A percentile compares a stretch with the other conserved stretches of the same genome.
Conservation (phyloP, 2,113 vertebrate species). For the Dissostichus mawsoni region DNA sequence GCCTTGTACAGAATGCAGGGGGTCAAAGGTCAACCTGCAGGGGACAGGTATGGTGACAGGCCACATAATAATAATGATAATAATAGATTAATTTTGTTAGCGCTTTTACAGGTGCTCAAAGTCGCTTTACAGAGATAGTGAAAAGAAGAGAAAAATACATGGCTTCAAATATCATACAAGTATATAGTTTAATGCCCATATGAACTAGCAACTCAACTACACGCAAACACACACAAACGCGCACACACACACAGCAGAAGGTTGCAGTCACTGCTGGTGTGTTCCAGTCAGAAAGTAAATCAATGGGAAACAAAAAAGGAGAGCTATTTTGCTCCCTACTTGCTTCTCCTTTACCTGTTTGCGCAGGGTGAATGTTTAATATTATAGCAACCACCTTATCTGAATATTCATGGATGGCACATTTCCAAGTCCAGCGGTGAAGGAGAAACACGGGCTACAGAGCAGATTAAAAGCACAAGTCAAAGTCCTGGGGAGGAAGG, state of each 20-base stretch:
- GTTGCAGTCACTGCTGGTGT: slow-evolving; percentile 46
- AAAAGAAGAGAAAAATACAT: background rate
- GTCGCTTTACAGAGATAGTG: too few relatives aligned
- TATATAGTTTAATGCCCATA: slow-evolving; percentile 4
- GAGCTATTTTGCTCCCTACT: slow-evolving; percentile 5
- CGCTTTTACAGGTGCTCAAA: too few relatives aligned
- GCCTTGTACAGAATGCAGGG: slow-evolving; percentile 61
- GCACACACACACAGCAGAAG: slow-evolving; percentile 39
- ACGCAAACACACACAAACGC: background rate
- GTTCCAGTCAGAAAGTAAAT: slow-evolving; percentile 65
- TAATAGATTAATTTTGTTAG: too few relatives aligned
- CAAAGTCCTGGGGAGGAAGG: slow-evolving; percentile 59
- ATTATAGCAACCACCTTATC: slow-evolving; percentile 31
- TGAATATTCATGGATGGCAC: slow-evolving; percentile 62
- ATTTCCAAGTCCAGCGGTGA: slow-evolving; percentile 59
- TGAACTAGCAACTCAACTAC: background rate
- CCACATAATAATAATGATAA: background rate
- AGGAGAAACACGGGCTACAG: slow-evolving; percentile 51
- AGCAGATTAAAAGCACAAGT: slow-evolving; percentile 63
- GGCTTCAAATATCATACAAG: slow-evolving; percentile 15
- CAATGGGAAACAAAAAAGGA: slow-evolving; percentile 57
- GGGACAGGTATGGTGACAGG: slow-evolving; percentile 50
- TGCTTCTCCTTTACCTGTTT: slow-evolving; percentile 15
- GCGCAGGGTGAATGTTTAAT: slow-evolving; percentile 29
- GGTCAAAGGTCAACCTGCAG: slow-evolving; percentile 67